Conservation (phyloP, 1,140 invertebrate species). For the Diorhabda sublineata region DNA sequence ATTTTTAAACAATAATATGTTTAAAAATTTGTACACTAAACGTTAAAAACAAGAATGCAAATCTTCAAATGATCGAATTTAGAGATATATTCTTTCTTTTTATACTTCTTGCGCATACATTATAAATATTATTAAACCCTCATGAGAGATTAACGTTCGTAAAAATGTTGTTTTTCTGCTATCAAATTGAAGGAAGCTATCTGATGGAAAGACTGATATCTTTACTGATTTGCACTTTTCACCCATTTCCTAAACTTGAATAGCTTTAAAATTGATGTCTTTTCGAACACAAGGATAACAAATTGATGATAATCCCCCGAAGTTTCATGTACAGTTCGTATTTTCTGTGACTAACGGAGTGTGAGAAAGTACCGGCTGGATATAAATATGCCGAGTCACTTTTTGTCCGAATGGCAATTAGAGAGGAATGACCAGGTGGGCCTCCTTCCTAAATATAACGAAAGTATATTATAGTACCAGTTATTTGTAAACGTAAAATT, state of each 20-base stretch:
- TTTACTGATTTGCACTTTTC: conserved; percentile 15
- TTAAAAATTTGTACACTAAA: too few relatives aligned
- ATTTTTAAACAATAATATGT: too few relatives aligned
- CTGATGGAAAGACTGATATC: not conserved
- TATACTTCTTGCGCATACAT: too few relatives aligned
- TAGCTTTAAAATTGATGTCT: conserved; percentile 19
- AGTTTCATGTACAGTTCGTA: conserved; percentile 10
- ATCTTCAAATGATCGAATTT: too few relatives aligned
- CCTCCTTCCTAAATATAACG: not conserved
- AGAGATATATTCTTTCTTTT: too few relatives aligned
- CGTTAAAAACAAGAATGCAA: too few relatives aligned
- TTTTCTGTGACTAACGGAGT: conserved; percentile 19
- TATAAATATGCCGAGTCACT: not conserved
- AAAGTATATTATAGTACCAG: conserved; percentile 3
- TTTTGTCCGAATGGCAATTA: conserved; percentile 2
- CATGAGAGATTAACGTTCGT: too few relatives aligned
- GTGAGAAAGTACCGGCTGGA: conserved; percentile 15
- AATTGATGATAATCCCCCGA: conserved; percentile 18
- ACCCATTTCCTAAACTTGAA: conserved; percentile 1
- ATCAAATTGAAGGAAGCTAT: not conserved
- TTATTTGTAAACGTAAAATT: not conserved
- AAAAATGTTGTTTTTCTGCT: too few relatives aligned
- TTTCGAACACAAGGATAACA: conserved; percentile 15
- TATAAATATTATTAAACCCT: too few relatives aligned
- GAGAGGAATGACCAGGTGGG: conserved; percentile 1